Base-by-base conservation (phyloP, 2,888 invertebrate species). In the Scaptomyza polygonia region DNA sequence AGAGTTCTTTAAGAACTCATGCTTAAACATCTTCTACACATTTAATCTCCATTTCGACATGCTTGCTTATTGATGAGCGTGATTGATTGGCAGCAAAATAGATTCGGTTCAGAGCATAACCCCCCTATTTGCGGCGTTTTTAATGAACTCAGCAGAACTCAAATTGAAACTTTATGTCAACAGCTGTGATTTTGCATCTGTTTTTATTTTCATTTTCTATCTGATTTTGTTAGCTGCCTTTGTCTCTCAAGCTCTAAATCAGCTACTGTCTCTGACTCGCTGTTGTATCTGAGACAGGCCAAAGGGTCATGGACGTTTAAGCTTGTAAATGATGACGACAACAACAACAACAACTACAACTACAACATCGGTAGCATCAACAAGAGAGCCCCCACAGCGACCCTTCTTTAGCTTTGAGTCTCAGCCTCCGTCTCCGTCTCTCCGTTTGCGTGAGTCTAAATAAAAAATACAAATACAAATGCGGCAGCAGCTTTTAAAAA, bases 281-380 rank as follows among this genome's bases (percentile, higher is more conserved):
- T 54, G 58, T 40, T 44, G 34, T 21, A 44, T 34, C 55, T 40
- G 71, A 55, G 81, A 58, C 86, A 67, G 87, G 85, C 85, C 86
- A 85, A 77, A 84, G 87, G 87, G 85, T 84, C 83, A 87, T 53
- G 83, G 83, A 85, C 83, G 83, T 85, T 87, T 85, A 77, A 66
- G 80, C 81, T 76, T 79, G 87, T 85, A 87, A 82, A 77, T 76
- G 82, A 79, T n/a, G 81, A 64, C 39, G 34, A 45, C 21, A 52
- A 64, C 67, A 72, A 61, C 49, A 54, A 21, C 61, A 52, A 56
- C 56, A 59, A 52, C 49, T 52, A 21, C 61, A 52, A 56, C 56
- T 57, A 52, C 59, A 52, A 25, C 45, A 71, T 42, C 29, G 16
- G 47, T 12, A 30, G 29, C 18, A 48, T n/a, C 32, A 48, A 32